Evolutionary conservation across 2,113 vertebrate species (phyloP).

Genomic region (Paramormyrops kingsleyae): DNA sequence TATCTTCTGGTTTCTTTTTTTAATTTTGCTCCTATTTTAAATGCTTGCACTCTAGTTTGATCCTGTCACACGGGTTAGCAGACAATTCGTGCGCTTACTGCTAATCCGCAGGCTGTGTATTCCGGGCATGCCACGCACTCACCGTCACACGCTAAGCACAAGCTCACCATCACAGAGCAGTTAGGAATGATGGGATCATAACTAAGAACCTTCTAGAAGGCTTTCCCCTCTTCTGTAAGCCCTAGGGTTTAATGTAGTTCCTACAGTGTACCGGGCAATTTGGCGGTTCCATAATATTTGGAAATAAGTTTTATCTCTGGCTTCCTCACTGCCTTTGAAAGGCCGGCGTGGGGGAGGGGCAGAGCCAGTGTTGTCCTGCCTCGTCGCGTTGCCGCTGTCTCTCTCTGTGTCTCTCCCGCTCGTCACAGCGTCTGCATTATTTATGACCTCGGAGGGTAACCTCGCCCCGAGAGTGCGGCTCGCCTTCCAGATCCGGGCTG

Average conservation of each 20-base stretch:
- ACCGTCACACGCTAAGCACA: background rate
- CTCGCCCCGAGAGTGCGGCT: background rate
- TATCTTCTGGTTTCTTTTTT: background rate
- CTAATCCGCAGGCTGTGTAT: background rate
- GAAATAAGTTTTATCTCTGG: conserved; percentile 2
- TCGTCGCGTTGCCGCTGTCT: background rate
- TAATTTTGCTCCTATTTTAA: background rate
- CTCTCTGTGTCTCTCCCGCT: background rate
- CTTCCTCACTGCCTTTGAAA: background rate
- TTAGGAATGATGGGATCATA: background rate
- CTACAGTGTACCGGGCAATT: background rate
- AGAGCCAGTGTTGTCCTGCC: background rate
- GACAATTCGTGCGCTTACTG: background rate
- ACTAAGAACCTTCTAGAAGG: background rate
- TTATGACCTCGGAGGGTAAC: background rate
- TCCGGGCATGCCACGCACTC: background rate
- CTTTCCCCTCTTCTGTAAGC: background rate
- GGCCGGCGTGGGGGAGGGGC: no score
- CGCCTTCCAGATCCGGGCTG: background rate
- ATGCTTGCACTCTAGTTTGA: background rate
- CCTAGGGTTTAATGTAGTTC: background rate
- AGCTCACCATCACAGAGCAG: background rate
- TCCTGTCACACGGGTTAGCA: background rate
- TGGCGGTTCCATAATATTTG: conserved; percentile 4
- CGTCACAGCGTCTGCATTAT: background rate